A percentile compares a stretch with the other conserved stretches of the same genome.
Conservation (phyloP, 2,888 invertebrate species). For the Coenonympha arcania region DNA sequence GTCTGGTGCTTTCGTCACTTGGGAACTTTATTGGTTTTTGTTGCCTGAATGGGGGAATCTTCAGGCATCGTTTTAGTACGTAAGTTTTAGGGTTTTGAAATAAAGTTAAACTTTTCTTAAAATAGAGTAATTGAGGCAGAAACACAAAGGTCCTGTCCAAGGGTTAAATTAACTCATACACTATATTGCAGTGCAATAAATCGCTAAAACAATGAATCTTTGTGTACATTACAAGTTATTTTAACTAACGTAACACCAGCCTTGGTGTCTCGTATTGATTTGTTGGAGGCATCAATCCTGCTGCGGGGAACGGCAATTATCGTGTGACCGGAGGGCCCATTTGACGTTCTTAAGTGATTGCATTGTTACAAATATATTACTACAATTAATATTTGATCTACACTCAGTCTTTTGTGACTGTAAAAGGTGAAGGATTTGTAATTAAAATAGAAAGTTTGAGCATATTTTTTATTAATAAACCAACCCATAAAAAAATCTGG, state of each 20-base stretch:
- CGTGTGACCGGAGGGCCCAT: neutral
- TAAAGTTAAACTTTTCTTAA: too few species aligned
- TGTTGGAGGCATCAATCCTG: neutral
- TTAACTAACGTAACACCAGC: neutral
- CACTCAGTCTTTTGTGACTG: neutral
- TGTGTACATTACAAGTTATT: neutral
- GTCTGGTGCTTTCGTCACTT: too few species aligned
- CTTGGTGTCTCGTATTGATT: neutral
- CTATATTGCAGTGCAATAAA: neutral
- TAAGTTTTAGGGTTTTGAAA: too few species aligned
- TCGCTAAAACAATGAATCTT: neutral
- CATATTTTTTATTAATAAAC: neutral
- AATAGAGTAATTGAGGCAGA: too few species aligned
- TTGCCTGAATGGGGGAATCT: too few species aligned
- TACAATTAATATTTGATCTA: neutral
- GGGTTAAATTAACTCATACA: too few species aligned
- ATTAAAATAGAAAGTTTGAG: neutral
- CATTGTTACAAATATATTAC: constrained; percentile 4
- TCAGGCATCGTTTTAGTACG: too few species aligned
- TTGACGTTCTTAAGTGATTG: neutral
- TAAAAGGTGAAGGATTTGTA: neutral
- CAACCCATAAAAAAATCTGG: too few species aligned
- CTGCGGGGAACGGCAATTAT: neutral
- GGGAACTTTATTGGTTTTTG: too few species aligned
- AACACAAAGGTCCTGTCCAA: too few species aligned